phyloP scores from a whole-genome alignment of 2,113 vertebrate species.

The Telmatochromis brichardi region DNA sequence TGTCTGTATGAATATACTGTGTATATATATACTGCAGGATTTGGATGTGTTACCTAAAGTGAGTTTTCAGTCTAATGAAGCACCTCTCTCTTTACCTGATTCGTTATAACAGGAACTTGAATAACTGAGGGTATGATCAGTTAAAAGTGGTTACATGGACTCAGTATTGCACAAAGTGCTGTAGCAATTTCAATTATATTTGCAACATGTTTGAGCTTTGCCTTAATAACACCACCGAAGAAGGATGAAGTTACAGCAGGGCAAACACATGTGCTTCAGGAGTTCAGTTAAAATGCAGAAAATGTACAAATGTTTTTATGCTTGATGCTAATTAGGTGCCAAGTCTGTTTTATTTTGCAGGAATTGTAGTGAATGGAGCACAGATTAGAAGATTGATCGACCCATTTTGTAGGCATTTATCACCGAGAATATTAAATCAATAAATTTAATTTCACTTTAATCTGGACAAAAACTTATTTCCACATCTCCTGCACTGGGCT shows the following conservation, averaged over 20 bases:
- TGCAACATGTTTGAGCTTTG: background rate
- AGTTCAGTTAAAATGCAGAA: background rate
- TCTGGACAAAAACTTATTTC: background rate
- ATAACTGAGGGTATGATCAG: background rate
- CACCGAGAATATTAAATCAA: background rate
- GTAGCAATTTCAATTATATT: background rate
- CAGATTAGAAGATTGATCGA: background rate
- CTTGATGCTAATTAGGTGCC: background rate
- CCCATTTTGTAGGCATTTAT: background rate
- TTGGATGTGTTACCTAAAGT: background rate
- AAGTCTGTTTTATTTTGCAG: background rate
- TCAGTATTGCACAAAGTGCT: background rate
- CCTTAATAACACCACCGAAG: background rate
- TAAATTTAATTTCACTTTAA: background rate
- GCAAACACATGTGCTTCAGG: background rate
- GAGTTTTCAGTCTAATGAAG: background rate
- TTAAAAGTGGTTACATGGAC: background rate
- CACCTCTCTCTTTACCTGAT: background rate
- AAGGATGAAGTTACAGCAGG: background rate
- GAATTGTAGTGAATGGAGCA: background rate
- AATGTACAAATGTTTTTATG: background rate
- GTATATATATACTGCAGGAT: accelerated
- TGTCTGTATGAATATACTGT: background rate
- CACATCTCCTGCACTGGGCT: background rate
- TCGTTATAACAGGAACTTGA: background rate